Percentiles rank a stretch among this genome's conserved stretches.
These are phyloP conservation scores for Coptotermes formosanus DNA, from an alignment of 1,140 invertebrate species.

Conservation along the genomic window DNA sequence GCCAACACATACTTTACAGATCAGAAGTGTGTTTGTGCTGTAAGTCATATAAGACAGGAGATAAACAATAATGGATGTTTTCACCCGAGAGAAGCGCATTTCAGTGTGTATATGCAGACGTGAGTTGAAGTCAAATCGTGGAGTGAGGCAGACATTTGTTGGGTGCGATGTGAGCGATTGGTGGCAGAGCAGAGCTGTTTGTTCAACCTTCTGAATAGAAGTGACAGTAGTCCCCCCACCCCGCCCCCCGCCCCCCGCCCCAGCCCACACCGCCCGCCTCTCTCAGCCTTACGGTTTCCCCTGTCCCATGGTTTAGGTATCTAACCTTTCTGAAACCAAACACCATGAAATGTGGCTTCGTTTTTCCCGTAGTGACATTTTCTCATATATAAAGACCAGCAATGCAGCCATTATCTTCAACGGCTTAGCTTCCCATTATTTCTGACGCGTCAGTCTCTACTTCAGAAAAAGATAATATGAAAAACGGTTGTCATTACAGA, in stretches of 20 bases:
- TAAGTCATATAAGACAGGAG: no score
- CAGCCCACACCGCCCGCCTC: no score
- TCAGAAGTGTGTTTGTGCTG: no score
- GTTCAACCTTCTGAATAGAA: neutral
- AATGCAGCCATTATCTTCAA: neutral
- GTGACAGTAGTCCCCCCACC: neutral
- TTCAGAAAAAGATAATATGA: neutral
- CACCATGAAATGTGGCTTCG: constrained; percentile 6
- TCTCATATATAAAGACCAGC: neutral
- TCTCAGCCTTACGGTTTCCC: neutral
- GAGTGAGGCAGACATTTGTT: neutral
- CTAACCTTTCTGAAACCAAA: neutral
- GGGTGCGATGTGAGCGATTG: neutral
- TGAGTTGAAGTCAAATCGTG: neutral
- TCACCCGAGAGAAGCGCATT: neutral
- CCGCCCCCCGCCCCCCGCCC: no score
- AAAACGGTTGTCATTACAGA: no score
- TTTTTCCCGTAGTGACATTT: neutral
- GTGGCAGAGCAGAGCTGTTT: neutral
- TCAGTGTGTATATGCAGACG: neutral
- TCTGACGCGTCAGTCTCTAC: neutral
- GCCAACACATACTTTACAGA: no score
- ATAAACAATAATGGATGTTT: neutral
- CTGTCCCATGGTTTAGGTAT: neutral
- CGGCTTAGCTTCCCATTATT: neutral